phyloP scores from a whole-genome alignment of 2,113 vertebrate genomes.

The Aptenodytes patagonicus region DNA sequence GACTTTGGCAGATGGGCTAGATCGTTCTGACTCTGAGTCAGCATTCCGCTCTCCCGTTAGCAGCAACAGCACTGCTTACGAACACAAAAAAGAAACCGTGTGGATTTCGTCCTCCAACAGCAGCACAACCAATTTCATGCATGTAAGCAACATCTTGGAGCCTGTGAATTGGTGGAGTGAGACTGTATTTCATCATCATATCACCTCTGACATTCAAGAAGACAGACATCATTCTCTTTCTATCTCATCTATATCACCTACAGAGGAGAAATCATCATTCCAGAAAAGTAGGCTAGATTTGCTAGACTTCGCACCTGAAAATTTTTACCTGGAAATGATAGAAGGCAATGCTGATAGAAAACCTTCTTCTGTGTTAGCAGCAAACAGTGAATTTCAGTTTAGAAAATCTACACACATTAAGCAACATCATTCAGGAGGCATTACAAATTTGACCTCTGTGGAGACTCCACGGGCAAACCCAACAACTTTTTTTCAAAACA shows the following conservation, averaged over 20 bases:
- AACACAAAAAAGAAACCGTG: slow-evolving; percentile 44
- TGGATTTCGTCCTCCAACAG: slow-evolving; percentile 10
- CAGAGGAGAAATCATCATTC: background rate
- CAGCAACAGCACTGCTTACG: background rate
- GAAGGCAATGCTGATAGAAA: background rate
- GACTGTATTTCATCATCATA: slow-evolving; percentile 3
- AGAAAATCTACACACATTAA: background rate
- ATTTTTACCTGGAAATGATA: background rate
- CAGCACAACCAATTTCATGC: background rate
- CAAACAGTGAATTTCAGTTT: background rate
- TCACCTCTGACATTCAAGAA: slow-evolving; percentile 50
- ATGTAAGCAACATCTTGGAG: background rate
- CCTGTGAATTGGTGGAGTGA: slow-evolving; percentile 20
- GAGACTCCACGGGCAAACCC: background rate
- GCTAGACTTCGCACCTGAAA: background rate
- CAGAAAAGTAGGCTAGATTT: slow-evolving; percentile 43
- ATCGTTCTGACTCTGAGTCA: slow-evolving; percentile 54
- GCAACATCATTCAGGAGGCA: background rate
- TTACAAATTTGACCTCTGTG: background rate
- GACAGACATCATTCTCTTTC: background rate
- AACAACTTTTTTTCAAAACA: background rate
- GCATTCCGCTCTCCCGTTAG: background rate
- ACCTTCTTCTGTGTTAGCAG: background rate
- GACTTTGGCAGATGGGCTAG: slow-evolving; percentile 32
- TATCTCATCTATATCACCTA: background rate